phyloP scores from a whole-genome alignment of 2,797 vertebrate species.

The Chaetophractus vellerosus region DNA sequence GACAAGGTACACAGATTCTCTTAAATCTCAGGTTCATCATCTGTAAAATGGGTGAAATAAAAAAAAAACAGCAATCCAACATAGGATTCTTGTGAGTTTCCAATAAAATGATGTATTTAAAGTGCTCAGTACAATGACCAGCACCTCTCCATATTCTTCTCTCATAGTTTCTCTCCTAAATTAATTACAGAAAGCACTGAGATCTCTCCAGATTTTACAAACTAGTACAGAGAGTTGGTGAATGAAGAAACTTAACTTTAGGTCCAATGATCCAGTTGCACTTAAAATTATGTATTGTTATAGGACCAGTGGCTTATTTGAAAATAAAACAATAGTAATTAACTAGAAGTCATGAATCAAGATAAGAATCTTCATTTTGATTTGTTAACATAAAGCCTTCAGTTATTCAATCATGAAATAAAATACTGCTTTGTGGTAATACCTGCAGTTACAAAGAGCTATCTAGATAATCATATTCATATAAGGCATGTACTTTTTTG shows the following conservation, averaged over 20 bases:
- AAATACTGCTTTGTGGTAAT: conserved; percentile 23
- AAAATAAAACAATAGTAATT: conserved; percentile 42
- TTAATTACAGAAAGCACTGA: conserved; percentile 36
- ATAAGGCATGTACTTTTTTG: neutral
- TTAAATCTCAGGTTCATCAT: neutral
- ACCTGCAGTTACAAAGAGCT: neutral
- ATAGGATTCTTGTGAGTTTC: neutral
- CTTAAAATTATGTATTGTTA: neutral
- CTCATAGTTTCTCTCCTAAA: neutral
- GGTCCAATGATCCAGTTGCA: neutral
- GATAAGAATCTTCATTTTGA: neutral
- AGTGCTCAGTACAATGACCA: neutral
- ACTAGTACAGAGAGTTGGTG: neutral
- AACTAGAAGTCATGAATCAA: conserved; percentile 1
- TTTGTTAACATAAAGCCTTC: conserved; percentile 17
- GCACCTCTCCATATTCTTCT: neutral
- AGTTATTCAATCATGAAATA: neutral
- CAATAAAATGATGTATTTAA: neutral
- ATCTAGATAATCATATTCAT: neutral
- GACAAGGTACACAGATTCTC: neutral
- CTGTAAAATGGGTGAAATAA: neutral
- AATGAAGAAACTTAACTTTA: neutral
- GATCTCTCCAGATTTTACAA: neutral
- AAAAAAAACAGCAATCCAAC: neutral
- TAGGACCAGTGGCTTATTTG: neutral